Base-by-base conservation (phyloP, 2,797 vertebrate species). In the Tarsius wallacei region DNA sequence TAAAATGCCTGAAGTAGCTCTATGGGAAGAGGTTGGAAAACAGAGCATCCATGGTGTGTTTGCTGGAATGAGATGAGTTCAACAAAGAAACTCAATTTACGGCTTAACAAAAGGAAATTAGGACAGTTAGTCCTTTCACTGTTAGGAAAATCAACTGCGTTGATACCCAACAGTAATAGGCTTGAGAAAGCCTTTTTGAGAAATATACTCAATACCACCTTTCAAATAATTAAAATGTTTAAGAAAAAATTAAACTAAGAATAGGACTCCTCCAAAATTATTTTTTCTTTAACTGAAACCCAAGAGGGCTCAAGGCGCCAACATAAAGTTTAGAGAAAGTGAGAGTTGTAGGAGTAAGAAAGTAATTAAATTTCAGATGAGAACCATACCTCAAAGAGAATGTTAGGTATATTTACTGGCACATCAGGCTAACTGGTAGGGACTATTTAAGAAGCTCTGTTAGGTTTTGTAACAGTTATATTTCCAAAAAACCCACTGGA, bases 221-320 rank as follows among this genome's bases (percentile, higher is more conserved):
- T 95, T 95, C 74, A 86, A 70, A 59, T 87, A 66, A 91, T 87
- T 94, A 91, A 91, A 94, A 95, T 91, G 77, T 53, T 59, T 74
- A 87, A 22, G 68, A 31, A 24, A 86, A 96, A 93, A 91, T 86
- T 86, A 95, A 84, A 64, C 61, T 66, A 92, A 82, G 53, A 16
- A 80, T 76, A 33, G 1, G 2, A 81, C 42, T 42, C 4, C 42
- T 6, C 42, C 42, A 42, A 42, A 42, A 42, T 42, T 42, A 42
- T 9, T 70, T 71, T 94, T 63, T 68, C n/a, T 47, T 16, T 24
- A 19, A 89, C n/a, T 82, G 21, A 83, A 94, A 53, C 63, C 16
- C 21, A 93, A 95, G 31, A n/a, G 42, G 17, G 49, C 12, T 81
- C 53, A 13, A 47, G n/a, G 70, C 1, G 42, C 14, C 53, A 51